Percentiles rank a stretch among this genome's conserved stretches.
These are phyloP conservation scores for Irena cyanogastra DNA, from an alignment of 2,113 vertebrate genomes.

Conservation along the genomic window DNA sequence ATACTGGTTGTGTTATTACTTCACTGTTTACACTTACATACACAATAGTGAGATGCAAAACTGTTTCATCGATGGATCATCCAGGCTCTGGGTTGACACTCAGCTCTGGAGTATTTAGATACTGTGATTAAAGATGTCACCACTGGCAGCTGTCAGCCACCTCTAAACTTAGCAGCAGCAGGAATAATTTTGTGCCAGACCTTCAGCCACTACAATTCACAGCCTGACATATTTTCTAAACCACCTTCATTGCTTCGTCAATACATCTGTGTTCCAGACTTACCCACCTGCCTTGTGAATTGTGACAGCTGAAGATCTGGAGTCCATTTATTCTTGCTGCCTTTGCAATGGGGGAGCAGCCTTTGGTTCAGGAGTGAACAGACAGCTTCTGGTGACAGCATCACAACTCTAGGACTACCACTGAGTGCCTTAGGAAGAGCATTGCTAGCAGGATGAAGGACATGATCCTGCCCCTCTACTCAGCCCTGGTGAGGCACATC, in stretches of 20 bases:
- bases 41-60: background rate
- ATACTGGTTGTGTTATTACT: background rate
- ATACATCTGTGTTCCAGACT: background rate
- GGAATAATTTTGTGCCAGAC: constrained; percentile 28
- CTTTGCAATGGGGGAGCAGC: background rate
- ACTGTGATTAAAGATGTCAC: constrained; percentile 34
- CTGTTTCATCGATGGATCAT: background rate
- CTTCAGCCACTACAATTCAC: constrained; percentile 2
- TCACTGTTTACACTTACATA: background rate
- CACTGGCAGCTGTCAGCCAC: constrained; percentile 33
- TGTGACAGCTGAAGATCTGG: background rate
- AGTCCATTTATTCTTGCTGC: background rate
- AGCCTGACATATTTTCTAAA: constrained; percentile 38
- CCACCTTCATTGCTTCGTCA: background rate
- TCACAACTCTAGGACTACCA: background rate
- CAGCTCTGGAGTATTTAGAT: background rate
- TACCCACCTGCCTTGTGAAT: background rate
- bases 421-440: background rate
- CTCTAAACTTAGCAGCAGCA: constrained; percentile 47
- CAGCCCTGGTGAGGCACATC: background rate
- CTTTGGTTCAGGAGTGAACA: background rate
- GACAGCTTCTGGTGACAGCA: background rate
- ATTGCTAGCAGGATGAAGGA: background rate
- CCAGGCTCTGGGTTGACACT: background rate
- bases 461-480: background rate